phyloP scores from a whole-genome alignment of 1,140 invertebrate species.

The Achatina immaculata region DNA sequence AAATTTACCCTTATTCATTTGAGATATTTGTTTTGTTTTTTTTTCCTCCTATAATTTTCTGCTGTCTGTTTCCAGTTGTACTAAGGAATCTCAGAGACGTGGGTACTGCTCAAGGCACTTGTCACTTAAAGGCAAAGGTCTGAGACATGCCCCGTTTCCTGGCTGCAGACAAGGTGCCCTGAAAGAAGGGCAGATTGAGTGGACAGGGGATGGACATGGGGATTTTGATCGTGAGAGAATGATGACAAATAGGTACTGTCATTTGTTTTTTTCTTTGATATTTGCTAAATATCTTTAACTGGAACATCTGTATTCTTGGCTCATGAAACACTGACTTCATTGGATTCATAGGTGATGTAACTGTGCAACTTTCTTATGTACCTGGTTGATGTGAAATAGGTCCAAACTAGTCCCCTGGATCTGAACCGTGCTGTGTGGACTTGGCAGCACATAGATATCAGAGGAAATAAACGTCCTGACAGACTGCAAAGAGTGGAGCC shows the following conservation, averaged over 20 bases:
- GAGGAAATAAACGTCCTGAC: no score
- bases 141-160: slow-evolving; percentile 56
- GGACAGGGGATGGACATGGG: slow-evolving; percentile 84
- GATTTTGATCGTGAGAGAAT: slow-evolving; percentile 81
- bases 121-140: slow-evolving; percentile 82
- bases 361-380: no score
- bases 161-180: slow-evolving; percentile 65
- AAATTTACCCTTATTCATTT: neutral
- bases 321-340: no score
- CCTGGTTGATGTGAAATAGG: no score
- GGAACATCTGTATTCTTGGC: no score
- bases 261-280: neutral
- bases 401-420: no score
- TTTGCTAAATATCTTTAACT: neutral
- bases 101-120: slow-evolving; percentile 97
- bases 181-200: slow-evolving; percentile 77
- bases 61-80: slow-evolving; percentile 75
- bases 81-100: slow-evolving; percentile 96
- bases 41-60: neutral
- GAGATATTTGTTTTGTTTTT: neutral
- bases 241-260: slow-evolving; percentile 15
- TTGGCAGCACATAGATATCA: no score
- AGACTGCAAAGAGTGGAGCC: no score
- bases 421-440: no score
- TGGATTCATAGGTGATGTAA: no score